Percentiles rank a stretch among this genome's conserved stretches.
These are phyloP conservation scores for Eledone cirrhosa DNA, from an alignment of 2,888 invertebrate genomes.

Conservation along the genomic window DNA sequence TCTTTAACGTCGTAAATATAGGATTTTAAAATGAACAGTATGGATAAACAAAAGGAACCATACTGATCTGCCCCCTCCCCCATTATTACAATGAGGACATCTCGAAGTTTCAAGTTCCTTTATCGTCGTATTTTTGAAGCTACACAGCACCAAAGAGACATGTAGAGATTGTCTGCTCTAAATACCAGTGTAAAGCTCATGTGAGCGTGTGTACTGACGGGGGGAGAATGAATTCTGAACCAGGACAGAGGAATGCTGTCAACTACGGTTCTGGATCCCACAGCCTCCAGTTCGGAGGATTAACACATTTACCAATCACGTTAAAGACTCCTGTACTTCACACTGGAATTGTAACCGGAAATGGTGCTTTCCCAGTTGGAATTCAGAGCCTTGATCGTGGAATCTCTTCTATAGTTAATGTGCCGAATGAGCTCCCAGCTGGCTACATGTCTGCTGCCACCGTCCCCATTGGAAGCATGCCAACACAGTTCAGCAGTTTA, in stretches of 20 bases:
- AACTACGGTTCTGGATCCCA: slow-evolving; percentile 21
- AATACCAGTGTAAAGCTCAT: not conserved
- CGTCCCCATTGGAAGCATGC: slow-evolving; percentile 26
- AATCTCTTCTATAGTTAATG: slow-evolving; percentile 21
- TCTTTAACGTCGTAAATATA: too few relatives aligned
- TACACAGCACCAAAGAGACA: not conserved
- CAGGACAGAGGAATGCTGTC: slow-evolving; percentile 27
- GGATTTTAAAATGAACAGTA: slow-evolving; percentile 1
- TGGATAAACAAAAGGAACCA: slow-evolving; percentile 10
- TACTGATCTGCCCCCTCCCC: not conserved
- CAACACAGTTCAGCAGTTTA: slow-evolving; percentile 23
- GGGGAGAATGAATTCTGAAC: slow-evolving; percentile 28
- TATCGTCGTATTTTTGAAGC: too few relatives aligned
- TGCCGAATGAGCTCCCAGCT: slow-evolving; percentile 16
- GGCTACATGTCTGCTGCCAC: slow-evolving; percentile 22
- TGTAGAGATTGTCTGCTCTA: not conserved
- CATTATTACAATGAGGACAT: not conserved
- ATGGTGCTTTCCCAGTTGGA: slow-evolving; percentile 23
- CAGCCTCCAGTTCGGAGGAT: slow-evolving; percentile 14
- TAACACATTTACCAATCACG: slow-evolving; percentile 21
- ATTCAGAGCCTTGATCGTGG: slow-evolving; percentile 19
- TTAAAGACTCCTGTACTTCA: slow-evolving; percentile 24
- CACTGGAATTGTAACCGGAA: slow-evolving; percentile 16
- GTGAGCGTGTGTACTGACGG: not conserved
- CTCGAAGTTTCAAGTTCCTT: too few relatives aligned